Evolutionary conservation across 2,113 vertebrate species (phyloP).

Genomic region (Stercorarius parasiticus): DNA sequence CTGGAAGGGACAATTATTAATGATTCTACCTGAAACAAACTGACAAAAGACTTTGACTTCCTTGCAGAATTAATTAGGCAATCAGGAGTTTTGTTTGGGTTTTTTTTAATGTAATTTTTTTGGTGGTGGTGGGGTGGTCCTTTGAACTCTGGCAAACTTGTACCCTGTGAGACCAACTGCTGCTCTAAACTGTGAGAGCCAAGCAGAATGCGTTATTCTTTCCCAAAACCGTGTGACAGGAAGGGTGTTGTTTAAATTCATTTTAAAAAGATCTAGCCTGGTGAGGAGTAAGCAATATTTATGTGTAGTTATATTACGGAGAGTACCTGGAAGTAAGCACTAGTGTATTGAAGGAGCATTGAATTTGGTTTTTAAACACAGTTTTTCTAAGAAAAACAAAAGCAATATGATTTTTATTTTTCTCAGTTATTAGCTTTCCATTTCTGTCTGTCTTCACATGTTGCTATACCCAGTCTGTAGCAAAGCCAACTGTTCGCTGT

Average conservation of each 20-base stretch:
- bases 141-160: not conserved
- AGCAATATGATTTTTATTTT: not conserved
- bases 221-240: not conserved
- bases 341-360: not conserved
- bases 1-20: not conserved
- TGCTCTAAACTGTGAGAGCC: not conserved
- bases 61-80: not conserved
- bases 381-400: constrained; percentile 35
- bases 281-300: not conserved
- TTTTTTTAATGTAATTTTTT: not conserved
- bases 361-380: constrained; percentile 5
- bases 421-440: not conserved
- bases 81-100: not conserved
- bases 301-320: not conserved
- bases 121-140: accelerated
- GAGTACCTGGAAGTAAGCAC: not conserved
- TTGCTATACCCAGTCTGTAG: not conserved
- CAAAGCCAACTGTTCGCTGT: not conserved
- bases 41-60: not conserved
- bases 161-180: not conserved
- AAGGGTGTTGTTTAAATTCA: not conserved
- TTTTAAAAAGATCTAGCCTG: not conserved
- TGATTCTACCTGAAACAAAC: not conserved
- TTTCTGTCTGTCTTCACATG: not conserved
- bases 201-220: not conserved